Conservation (phyloP, 1,140 invertebrate genomes). For the Frieseomelitta varia region DNA sequence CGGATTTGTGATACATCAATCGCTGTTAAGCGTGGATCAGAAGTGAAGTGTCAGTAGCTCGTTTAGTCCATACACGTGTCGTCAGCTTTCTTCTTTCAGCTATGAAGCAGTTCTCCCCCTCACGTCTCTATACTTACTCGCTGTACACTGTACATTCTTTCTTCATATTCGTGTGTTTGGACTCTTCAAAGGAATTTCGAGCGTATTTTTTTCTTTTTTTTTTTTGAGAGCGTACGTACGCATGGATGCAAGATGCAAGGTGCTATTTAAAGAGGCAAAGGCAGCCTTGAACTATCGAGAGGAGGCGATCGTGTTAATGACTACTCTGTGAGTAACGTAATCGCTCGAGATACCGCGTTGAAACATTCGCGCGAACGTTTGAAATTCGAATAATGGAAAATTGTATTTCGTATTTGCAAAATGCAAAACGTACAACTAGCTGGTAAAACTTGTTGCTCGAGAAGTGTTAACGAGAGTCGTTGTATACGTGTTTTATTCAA, state of each 20-base stretch:
- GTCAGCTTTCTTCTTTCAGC: not conserved
- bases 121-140: too few species aligned
- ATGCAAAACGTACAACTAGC: not conserved
- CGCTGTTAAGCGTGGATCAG: not conserved
- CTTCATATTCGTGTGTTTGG: too few species aligned
- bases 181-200: too few species aligned
- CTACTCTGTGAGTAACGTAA: not conserved
- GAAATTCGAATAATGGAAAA: not conserved
- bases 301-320: not conserved
- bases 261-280: not conserved
- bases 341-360: not conserved
- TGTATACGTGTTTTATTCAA: not conserved
- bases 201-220: too few species aligned
- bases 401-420: too few species aligned
- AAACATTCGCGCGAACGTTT: not conserved
- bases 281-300: not conserved
- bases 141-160: too few species aligned
- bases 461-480: not conserved
- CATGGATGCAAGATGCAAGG: not conserved
- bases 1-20: not conserved
- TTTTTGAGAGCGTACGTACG: too few species aligned
- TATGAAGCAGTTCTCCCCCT: not conserved
- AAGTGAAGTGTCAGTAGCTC: not conserved
- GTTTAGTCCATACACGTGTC: not conserved
- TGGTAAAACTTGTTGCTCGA: not conserved